Conservation (phyloP, 1,140 invertebrate species). For the Monochamus saltuarius region DNA sequence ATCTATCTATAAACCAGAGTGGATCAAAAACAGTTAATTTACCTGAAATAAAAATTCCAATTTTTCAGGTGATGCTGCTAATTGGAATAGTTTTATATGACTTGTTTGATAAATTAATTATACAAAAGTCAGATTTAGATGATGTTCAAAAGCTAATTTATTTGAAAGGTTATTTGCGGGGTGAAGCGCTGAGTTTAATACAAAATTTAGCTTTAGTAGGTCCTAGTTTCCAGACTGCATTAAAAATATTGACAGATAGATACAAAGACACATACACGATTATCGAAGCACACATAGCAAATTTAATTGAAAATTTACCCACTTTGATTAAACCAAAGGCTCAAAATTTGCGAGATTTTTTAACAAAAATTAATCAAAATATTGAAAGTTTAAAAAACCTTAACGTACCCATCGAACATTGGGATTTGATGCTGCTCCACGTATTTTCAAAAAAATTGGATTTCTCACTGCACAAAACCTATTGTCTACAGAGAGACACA, state of each 20-base stretch:
- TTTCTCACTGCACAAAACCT: no score
- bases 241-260: constrained; percentile 9
- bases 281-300: constrained; percentile 7
- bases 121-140: background rate
- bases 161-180: constrained; percentile 4
- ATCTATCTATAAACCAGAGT: background rate
- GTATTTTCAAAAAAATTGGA: no score
- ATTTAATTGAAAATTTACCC: constrained; percentile 9
- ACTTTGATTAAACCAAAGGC: constrained; percentile 1
- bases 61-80: constrained; percentile 3
- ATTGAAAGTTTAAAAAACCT: constrained; percentile 10
- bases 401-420: constrained; percentile 3
- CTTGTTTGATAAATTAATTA: background rate
- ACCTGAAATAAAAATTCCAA: constrained; percentile 8
- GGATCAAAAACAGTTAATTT: background rate
- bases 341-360: constrained; percentile 14
- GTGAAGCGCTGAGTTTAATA: constrained; percentile 6
- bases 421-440: background rate
- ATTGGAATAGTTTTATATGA: constrained; percentile 9
- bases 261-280: constrained; percentile 7
- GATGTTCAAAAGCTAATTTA: background rate
- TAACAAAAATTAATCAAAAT: constrained; percentile 12
- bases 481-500: no score
- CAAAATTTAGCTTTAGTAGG: constrained; percentile 10
- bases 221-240: constrained; percentile 6